phyloP scores from a whole-genome alignment of 2,888 invertebrate genomes.

The Cerastis leucographa region DNA sequence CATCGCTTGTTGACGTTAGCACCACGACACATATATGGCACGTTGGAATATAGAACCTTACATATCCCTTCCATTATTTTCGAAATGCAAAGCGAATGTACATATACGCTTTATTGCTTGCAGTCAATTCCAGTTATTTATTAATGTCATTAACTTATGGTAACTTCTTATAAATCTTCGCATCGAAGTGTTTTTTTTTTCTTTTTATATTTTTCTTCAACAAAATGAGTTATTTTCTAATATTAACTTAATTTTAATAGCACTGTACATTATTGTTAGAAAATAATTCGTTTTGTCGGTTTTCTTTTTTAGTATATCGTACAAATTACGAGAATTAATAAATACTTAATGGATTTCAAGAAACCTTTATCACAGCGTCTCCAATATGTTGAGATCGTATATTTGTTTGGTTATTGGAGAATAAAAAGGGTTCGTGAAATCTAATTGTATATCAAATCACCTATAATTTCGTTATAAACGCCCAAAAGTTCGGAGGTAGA shows the following conservation, averaged over 20 bases:
- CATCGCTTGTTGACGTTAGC: constrained; percentile 73
- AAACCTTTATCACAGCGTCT: constrained; percentile 70
- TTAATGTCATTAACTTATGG: constrained; percentile 67
- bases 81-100: constrained; percentile 74
- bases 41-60: constrained; percentile 77
- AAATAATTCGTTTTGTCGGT: constrained; percentile 67
- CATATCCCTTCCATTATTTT: constrained; percentile 64
- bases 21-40: constrained; percentile 81
- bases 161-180: constrained; percentile 68
- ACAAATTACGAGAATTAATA: constrained; percentile 64
- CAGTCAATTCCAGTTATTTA: constrained; percentile 78
- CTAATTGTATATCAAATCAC: constrained; percentile 65
- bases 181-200: constrained; percentile 52
- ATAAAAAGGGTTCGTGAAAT: constrained; percentile 67
- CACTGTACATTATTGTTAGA: constrained; percentile 65
- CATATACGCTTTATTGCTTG: constrained; percentile 77
- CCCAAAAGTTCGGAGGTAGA: constrained; percentile 60
- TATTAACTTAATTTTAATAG: constrained; percentile 61
- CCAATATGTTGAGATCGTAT: constrained; percentile 79
- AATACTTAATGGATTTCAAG: constrained; percentile 68
- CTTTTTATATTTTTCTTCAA: constrained; percentile 49
- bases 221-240: constrained; percentile 63
- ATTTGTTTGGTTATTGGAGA: constrained; percentile 70
- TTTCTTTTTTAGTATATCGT: constrained; percentile 55
- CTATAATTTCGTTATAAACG: constrained; percentile 58